These are phyloP conservation scores for Melanotus villosus DNA, from an alignment of 2,888 invertebrate species.

Conservation along the genomic window DNA sequence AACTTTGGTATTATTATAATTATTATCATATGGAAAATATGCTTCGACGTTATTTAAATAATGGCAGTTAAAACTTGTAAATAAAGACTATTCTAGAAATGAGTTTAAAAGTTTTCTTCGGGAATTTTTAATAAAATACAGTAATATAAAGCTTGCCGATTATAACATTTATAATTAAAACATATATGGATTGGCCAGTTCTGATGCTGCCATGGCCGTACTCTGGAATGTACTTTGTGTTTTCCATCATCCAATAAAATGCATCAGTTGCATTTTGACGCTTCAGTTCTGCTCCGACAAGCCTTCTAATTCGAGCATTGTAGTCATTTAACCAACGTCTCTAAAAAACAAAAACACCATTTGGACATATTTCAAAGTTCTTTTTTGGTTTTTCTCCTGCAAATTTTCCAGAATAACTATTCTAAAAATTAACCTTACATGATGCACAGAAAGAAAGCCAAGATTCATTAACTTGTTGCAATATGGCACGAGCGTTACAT, in stretches of 20 bases:
- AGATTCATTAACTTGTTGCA: conserved; percentile 88
- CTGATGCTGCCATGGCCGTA: conserved; percentile 21
- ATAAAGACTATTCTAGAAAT: conserved; percentile 1
- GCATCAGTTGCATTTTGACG: conserved; percentile 79
- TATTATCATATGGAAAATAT: background rate
- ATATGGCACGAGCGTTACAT: conserved; percentile 89
- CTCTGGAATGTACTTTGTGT: conserved; percentile 78
- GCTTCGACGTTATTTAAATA: background rate
- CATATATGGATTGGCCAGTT: conserved; percentile 14
- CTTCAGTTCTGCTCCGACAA: conserved; percentile 83
- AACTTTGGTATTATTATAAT: background rate
- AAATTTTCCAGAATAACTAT: too few relatives aligned
- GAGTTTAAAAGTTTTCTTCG: background rate
- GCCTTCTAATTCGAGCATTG: conserved; percentile 79
- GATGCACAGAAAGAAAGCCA: conserved; percentile 81
- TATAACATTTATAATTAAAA: conserved; percentile 27
- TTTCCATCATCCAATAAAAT: conserved; percentile 88
- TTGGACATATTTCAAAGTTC: too few relatives aligned
- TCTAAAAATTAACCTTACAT: conserved; percentile 81
- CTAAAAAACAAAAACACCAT: conserved; percentile 73
- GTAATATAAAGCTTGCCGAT: conserved; percentile 3
- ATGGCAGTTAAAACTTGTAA: conserved; percentile 4
- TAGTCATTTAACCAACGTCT: conserved; percentile 86
- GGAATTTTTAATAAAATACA: conserved; percentile 12
- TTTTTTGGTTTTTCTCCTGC: too few relatives aligned